Conservation (phyloP, 2,888 invertebrate species). For the Nemotelus nigrinus region DNA sequence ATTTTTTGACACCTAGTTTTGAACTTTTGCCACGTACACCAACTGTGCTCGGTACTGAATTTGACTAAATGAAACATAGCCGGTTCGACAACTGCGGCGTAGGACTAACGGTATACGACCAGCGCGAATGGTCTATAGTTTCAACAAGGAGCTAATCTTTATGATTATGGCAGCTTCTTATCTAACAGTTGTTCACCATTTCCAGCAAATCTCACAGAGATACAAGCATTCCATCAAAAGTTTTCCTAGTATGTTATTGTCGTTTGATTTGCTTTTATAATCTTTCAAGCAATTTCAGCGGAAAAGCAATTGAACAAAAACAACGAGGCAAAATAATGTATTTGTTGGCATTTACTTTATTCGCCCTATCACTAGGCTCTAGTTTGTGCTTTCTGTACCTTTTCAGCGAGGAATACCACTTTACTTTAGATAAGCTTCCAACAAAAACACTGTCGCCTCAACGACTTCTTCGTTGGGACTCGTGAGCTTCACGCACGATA, state of each 20-base stretch:
- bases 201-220: constrained; percentile 5
- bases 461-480: neutral
- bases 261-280: constrained; percentile 50
- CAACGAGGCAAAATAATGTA: constrained; percentile 38
- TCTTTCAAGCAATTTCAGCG: constrained; percentile 45
- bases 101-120: neutral
- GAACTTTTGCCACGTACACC: too few species aligned
- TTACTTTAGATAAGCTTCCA: neutral
- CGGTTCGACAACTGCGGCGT: neutral
- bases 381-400: neutral
- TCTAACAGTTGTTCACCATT: constrained; percentile 37
- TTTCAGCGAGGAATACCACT: neutral
- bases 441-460: neutral
- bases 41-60: too few species aligned
- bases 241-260: constrained; percentile 47
- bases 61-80: too few species aligned
- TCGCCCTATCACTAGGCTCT: neutral
- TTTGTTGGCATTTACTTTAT: neutral
- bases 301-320: neutral
- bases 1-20: too few species aligned
- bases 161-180: constrained; percentile 35
- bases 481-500: neutral
- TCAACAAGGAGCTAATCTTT: constrained; percentile 10
- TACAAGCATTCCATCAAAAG: constrained; percentile 46
- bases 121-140: constrained; percentile 25